Conservation (phyloP, 2,113 vertebrate species). For the Morone chrysops region DNA sequence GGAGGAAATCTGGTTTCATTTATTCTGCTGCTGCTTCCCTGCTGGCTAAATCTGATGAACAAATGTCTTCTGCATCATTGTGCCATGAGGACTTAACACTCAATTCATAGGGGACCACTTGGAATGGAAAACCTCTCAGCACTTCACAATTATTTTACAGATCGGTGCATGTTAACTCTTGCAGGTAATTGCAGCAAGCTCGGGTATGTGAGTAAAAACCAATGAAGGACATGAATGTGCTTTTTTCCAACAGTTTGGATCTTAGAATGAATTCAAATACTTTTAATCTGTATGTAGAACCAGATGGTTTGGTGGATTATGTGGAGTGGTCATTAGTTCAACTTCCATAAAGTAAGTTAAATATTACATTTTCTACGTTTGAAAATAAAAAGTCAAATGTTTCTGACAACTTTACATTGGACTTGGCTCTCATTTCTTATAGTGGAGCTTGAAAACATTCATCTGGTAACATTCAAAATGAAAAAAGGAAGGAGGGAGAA, state of each 20-base stretch:
- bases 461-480: background rate
- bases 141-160: slow-evolving; percentile 78
- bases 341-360: background rate
- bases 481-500: background rate
- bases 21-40: slow-evolving; percentile 65
- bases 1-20: slow-evolving; percentile 71
- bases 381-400: background rate
- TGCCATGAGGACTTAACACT: slow-evolving; percentile 76
- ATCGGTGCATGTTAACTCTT: slow-evolving; percentile 77
- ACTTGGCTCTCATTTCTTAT: background rate
- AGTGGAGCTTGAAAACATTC: background rate
- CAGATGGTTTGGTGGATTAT: slow-evolving; percentile 21
- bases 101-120: slow-evolving; percentile 73
- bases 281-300: slow-evolving; percentile 30
- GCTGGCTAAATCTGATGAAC: slow-evolving; percentile 72
- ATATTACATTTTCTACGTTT: background rate
- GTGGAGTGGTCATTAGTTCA: background rate
- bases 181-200: slow-evolving; percentile 73
- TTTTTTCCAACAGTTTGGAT: slow-evolving; percentile 8
- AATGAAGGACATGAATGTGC: slow-evolving; percentile 28
- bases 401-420: background rate
- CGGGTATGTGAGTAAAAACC: slow-evolving; percentile 50
- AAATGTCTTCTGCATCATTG: slow-evolving; percentile 70
- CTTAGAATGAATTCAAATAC: slow-evolving; percentile 29
- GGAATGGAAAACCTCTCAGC: slow-evolving; percentile 77